phyloP scores from a whole-genome alignment of 2,797 vertebrate genomes.

The Vultur gryphus region DNA sequence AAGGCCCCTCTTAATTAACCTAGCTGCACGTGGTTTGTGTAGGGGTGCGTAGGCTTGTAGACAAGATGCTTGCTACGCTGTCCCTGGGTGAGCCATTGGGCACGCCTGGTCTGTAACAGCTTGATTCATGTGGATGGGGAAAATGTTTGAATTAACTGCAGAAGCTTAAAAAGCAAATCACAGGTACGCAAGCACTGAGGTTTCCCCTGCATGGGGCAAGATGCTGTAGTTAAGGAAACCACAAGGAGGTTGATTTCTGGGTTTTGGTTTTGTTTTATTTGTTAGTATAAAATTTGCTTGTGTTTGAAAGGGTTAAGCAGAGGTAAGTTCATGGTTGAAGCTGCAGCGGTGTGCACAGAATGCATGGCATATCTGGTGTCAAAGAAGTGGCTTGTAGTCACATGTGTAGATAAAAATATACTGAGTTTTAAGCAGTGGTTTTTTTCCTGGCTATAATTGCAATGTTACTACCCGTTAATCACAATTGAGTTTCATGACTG shows the following conservation, averaged over 20 bases:
- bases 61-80: rapidly evolving
- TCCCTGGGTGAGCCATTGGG: neutral
- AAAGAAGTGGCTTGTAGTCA: neutral
- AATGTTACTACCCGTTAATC: conserved; percentile 49
- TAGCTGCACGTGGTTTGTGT: neutral
- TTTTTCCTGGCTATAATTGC: neutral
- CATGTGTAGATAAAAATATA: conserved; percentile 38
- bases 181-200: neutral
- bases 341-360: neutral
- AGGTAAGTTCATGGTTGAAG: neutral
- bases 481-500: neutral
- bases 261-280: conserved; percentile 8
- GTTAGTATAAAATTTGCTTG: neutral
- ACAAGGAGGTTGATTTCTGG: neutral
- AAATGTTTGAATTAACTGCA: neutral
- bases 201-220: neutral
- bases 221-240: neutral
- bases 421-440: conserved; percentile 1
- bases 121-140: neutral
- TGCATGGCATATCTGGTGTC: neutral
- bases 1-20: neutral
- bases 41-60: rapidly evolving
- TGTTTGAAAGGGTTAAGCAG: neutral
- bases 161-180: neutral
- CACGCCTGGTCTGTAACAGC: neutral